phyloP scores from a whole-genome alignment of 2,113 vertebrate genomes.

The Cebus imitator region DNA sequence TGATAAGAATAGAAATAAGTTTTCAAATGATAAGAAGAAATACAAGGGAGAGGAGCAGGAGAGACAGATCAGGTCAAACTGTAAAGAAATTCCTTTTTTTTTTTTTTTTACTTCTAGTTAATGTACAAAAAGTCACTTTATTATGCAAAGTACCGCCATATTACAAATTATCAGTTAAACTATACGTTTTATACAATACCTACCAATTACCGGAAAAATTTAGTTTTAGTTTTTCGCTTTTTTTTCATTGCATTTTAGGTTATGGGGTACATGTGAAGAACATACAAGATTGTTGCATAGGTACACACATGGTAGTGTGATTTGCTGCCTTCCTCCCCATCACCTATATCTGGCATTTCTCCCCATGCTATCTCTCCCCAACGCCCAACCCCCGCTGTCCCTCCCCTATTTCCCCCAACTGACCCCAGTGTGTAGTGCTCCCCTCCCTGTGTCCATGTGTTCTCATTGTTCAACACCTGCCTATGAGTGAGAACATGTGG shows the following conservation, averaged over 20 bases:
- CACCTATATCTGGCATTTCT: too few species aligned
- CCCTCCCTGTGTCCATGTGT: too few species aligned
- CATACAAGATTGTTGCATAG: too few species aligned
- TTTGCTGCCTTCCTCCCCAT: too few species aligned
- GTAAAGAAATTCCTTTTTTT: not conserved
- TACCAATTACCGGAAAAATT: not conserved
- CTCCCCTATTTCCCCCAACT: too few species aligned
- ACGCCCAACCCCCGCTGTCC: too few species aligned
- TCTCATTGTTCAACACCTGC: too few species aligned
- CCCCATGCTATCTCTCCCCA: too few species aligned
- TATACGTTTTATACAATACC: not conserved
- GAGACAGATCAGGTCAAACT: not conserved
- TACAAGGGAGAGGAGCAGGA: not conserved
- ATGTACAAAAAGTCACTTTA: not conserved
- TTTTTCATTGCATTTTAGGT: not conserved
- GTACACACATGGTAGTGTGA: too few species aligned
- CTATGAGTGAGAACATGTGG: too few species aligned
- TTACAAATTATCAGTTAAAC: slow-evolving; percentile 5
- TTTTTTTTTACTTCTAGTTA: not conserved
- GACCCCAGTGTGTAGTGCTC: too few species aligned
- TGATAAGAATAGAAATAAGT: not conserved
- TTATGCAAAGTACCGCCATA: not conserved
- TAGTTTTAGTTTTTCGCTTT: not conserved
- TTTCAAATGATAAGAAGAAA: not conserved
- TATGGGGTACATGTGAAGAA: too few species aligned